Evolutionary conservation across 92 coral and sea anemone species (phyloP), one percentile per base, ranked within the genome.

Genomic region (Porites lobata): DNA sequence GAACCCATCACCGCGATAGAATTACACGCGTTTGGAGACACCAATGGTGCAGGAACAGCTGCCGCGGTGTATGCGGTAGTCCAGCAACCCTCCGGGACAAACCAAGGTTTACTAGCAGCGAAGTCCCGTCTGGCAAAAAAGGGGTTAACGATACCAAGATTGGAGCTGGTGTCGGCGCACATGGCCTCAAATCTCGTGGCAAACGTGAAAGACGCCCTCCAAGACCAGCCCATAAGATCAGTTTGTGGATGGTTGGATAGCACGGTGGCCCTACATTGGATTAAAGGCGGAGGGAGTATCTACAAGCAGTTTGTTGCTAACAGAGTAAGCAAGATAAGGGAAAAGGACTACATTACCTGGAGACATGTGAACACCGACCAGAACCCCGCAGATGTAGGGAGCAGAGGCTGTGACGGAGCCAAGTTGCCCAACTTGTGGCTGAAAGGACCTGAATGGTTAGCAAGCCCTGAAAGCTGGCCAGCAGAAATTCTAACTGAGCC

Each of bases 191-290:
- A 90, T 65, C 90, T 90, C 29, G 83, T 69, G 2, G 77, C 61
- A 68, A 90, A 90, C 7, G 86, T 89, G 65, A 62, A 68, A 62
- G 71, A 86, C 13, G 75, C 89, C 13, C 75, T 84, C 1, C 19
- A 67, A 52, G 82, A 90, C n/a, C 73, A 76, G 50, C 83, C 92
- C 11, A 85, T 76, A 18, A 64, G 52, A 61, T 50, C 72, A n/a
- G 88, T 29, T 86, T 26, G 19, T 68, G 94, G 91, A 68, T 91
- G 91, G 86, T 47, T 78, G 83, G 94, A 91, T 77, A 91, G 88
- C 32, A 87, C 61, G 7, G 93, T 85, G 52, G 90, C 93, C 52
- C 90, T 85, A 1, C 73, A 85, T 50, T 90, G 93, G 93, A 64
- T 90, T 32, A 76, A n/a, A 29, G 80, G 73, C 24, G 93, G 89